Evolutionary conservation across 2,797 vertebrate species (phyloP).

Genomic region (Petrocephalus sullivani): DNA sequence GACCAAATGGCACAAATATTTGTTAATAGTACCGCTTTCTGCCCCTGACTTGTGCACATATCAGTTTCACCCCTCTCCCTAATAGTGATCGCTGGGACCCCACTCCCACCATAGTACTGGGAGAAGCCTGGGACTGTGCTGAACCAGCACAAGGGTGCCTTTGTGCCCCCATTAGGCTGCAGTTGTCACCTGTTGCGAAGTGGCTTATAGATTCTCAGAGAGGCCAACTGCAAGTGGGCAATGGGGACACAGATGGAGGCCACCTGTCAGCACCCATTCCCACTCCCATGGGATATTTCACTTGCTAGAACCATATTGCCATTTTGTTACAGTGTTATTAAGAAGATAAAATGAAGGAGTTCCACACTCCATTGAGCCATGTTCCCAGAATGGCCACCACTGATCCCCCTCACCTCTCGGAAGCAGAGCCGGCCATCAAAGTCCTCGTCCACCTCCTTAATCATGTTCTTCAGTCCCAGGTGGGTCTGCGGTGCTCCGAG

Average conservation of each 20-base stretch:
- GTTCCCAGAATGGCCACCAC: not conserved
- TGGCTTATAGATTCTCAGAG: not conserved
- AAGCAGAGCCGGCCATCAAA: conserved; percentile 67
- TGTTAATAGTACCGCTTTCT: not conserved
- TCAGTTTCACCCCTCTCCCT: not conserved
- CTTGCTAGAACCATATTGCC: not conserved
- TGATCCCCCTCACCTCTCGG: conserved; percentile 51
- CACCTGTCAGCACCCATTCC: conserved; percentile 14
- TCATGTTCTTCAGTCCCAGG: conserved; percentile 71
- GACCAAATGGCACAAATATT: not conserved
- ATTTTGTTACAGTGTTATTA: not conserved
- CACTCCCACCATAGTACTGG: not conserved
- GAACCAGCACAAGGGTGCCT: conserved; percentile 32
- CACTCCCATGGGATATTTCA: not conserved
- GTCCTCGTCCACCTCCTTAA: conserved; percentile 72
- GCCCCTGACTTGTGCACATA: not conserved
- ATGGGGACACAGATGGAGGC: not conserved
- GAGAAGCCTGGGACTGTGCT: conserved; percentile 4
- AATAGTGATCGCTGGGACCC: not conserved
- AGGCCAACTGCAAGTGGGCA: not conserved
- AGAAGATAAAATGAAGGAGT: not conserved
- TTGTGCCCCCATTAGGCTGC: conserved; percentile 31
- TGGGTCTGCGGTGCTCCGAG: conserved; percentile 70
- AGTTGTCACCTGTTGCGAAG: conserved; percentile 27
- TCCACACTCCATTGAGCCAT: not conserved